phyloP scores from a whole-genome alignment of 2,797 vertebrate species.

The Furcifer pardalis region DNA sequence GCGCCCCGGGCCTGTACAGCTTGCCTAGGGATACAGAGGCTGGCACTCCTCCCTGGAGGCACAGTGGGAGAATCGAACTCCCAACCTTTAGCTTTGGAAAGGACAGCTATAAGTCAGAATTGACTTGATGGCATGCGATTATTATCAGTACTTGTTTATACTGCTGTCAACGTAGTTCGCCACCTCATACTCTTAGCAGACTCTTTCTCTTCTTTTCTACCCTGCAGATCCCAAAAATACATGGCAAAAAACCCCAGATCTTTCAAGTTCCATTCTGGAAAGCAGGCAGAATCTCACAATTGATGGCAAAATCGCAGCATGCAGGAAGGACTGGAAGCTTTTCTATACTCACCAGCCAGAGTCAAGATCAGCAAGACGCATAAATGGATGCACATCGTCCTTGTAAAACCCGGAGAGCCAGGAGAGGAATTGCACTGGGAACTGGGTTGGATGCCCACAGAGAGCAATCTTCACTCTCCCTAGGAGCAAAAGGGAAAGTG shows the following conservation, averaged over 20 bases:
- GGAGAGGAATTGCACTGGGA: rapidly evolving
- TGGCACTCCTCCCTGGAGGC: too few species aligned
- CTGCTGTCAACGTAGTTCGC: too few species aligned
- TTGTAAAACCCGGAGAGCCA: rapidly evolving
- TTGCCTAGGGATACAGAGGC: too few species aligned
- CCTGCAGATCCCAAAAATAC: too few species aligned
- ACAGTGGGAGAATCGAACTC: too few species aligned
- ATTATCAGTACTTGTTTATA: too few species aligned
- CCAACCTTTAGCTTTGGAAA: too few species aligned
- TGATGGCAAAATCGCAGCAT: background rate
- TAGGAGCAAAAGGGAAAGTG: background rate
- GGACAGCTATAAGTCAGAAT: too few species aligned
- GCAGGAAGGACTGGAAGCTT: background rate
- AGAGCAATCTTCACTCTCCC: rapidly evolving
- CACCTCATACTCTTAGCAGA: background rate
- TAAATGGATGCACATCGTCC: constrained; percentile 23
- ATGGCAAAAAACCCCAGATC: too few species aligned
- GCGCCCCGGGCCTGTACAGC: too few species aligned
- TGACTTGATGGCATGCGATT: too few species aligned
- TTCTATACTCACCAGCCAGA: constrained; percentile 63
- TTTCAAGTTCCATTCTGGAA: background rate
- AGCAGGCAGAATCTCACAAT: background rate
- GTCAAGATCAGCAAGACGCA: constrained; percentile 36
- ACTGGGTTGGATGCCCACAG: background rate
- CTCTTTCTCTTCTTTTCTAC: background rate